Evolutionary conservation across 2,113 vertebrate species (phyloP), one percentile per base, ranked within the genome.

Genomic region (Brachyistius frenatus): DNA sequence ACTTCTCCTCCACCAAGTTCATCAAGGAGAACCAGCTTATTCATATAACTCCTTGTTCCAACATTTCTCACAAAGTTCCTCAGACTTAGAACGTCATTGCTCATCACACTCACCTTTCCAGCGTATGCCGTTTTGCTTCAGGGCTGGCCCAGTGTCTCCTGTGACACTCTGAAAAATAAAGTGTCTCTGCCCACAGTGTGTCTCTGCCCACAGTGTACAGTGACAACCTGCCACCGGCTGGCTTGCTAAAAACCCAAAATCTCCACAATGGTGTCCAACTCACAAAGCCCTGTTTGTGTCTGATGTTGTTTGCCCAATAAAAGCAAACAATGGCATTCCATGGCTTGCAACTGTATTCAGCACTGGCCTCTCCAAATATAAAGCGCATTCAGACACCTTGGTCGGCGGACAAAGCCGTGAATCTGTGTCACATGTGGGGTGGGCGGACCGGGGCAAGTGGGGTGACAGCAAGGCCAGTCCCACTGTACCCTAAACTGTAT

Each of bases 341-440:
- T 73, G 87, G 91, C 93, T 93, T 94, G 92, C 93, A 93, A 92
- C 92, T 92, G 89, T 92, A 94, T 93, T 94, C 91, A 94, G 66
- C 31, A 73, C 65, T 37, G 74, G 75, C 78, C 84, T 83, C 79
- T 69, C 74, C 78, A 72, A 88, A 91, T 73, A 84, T 80, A 86
- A 85, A 90, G 79, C 66, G 57, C 75, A 85, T 91, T 90, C 89
- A 90, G 76, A 92, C 86, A 91, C 87, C 88, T 86, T 78, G 61
- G 63, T 61, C 31, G 52, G 58, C 0, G 58, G 72, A 91, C 90
- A 92, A 90, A 92, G 86, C 75, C 52, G 10, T 2, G 66, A 74
- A 86, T 85, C 78, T 76, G 77, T 79, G 88, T 91, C 89, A 91
- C 83, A 69, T 84, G 85, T 16, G 6, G 60, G 57, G 63, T 66